A percentile compares a stretch with the other conserved stretches of the same genome.
Conservation (phyloP, 2,888 invertebrate genomes). For the Diarsia mendica region DNA sequence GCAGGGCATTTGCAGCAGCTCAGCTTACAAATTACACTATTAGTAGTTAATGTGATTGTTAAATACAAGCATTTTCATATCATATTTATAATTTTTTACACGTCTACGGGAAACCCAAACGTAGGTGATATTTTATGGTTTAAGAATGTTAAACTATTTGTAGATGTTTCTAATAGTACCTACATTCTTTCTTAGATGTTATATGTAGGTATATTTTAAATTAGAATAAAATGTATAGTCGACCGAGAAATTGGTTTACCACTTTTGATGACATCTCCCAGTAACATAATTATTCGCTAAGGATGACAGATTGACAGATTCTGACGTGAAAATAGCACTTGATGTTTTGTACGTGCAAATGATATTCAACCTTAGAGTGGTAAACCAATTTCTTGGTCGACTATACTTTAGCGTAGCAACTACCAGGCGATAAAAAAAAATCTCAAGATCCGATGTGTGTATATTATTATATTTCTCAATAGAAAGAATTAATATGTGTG, state of each 20-base stretch:
- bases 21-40: conserved; percentile 2
- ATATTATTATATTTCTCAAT: background rate
- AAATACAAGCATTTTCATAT: background rate
- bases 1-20: conserved; percentile 6
- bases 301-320: too few species aligned
- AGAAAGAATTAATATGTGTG: conserved; percentile 22
- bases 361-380: too few species aligned
- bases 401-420: too few species aligned
- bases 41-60: background rate
- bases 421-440: background rate
- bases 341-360: too few species aligned
- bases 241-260: too few species aligned
- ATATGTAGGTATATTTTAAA: background rate
- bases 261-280: too few species aligned
- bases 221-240: background rate
- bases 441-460: background rate
- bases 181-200: background rate
- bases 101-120: background rate
- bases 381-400: too few species aligned
- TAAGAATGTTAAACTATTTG: background rate
- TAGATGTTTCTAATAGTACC: background rate
- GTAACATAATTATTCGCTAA: too few species aligned
- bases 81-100: background rate
- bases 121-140: background rate
- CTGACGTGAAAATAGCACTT: too few species aligned